Percentiles rank a stretch among this genome's conserved stretches.
phyloP scores from a whole-genome alignment of 2,797 vertebrate genomes.

The Babyrousa celebensis region DNA sequence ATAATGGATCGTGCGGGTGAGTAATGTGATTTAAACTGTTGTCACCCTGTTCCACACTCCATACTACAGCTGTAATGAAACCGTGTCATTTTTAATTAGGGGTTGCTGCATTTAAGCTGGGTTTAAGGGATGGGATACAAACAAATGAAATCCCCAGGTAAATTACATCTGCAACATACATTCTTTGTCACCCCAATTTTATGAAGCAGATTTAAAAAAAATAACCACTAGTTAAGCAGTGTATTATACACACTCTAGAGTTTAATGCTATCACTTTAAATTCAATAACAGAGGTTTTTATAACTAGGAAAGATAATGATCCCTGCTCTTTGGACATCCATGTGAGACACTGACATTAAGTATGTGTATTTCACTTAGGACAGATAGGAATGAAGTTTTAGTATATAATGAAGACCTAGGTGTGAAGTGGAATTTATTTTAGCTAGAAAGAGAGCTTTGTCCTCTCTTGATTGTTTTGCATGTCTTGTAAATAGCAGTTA shows the following conservation, averaged over 20 bases:
- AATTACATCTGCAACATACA: constrained; percentile 24
- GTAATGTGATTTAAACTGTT: constrained; percentile 89
- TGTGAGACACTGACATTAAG: neutral
- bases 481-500: constrained; percentile 61
- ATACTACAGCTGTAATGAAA: constrained; percentile 89
- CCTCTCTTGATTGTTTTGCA: constrained; percentile 11
- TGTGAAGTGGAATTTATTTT: constrained; percentile 30
- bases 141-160: constrained; percentile 68
- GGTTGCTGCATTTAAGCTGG: constrained; percentile 72
- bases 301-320: neutral
- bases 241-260: neutral
- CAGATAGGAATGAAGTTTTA: constrained; percentile 8
- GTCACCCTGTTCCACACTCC: constrained; percentile 61
- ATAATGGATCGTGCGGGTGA: constrained; percentile 99
- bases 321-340: neutral
- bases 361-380: neutral
- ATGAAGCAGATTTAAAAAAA: neutral
- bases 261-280: constrained; percentile 59
- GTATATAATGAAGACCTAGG: neutral
- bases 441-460: constrained; percentile 46
- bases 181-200: constrained; percentile 54
- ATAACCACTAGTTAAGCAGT: constrained; percentile 12
- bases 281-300: neutral
- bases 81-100: constrained; percentile 87
- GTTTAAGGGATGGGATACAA: constrained; percentile 68